Base-by-base conservation (phyloP, 2,888 invertebrate species). In the Sicus ferrugineus region DNA sequence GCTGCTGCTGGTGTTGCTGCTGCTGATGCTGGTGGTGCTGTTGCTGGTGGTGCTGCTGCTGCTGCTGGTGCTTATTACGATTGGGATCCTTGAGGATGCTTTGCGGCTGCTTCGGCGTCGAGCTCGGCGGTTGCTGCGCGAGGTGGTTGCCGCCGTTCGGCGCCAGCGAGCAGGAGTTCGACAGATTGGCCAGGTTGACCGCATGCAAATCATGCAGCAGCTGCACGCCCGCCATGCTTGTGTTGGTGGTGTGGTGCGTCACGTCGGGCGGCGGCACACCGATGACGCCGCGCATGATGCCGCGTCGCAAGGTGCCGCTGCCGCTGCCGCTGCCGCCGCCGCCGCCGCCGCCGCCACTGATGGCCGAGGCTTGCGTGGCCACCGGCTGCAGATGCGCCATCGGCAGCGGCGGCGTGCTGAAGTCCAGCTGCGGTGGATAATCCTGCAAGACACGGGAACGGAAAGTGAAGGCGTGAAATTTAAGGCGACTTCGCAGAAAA, bases 31-130 rank as follows among this genome's bases (percentile, higher is more conserved):
- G 77, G 73, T 85, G 73, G 84, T 87, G 4, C 86, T 87, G 87
- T 50, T 87, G 77, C 74, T 85, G 73, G 84, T 87, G 4, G 86
- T 87, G 87, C 52, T 87, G 87, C 74, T 86, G 87, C 31, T 86
- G 87, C 19, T 81, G 83, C 34, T 82, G 78, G 72, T 89, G 89
- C 77, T 89, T 87, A 79, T 88, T 89, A 42, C 89, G 85, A 68
- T 89, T 89, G 3, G 89, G 89, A 81, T 89, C 89, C 78, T 90
- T 90, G 6, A 90, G 85, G 73, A 90, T 90, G 31, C 89, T 88
- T 75, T 89, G 89, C 0, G 90, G 90, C 72, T 89, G 89, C 77
- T 89, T 89, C 21, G 83, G 79, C 63, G 79, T 77, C 9, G 75
- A 72, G n/a, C 73, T 73, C 23, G 74, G 73, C 73, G 77, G 73